Percentiles rank a stretch among this genome's conserved stretches.
Conservation (phyloP, 37 sponge, comb jelly and placozoan species). For the Spongia lamella region DNA sequence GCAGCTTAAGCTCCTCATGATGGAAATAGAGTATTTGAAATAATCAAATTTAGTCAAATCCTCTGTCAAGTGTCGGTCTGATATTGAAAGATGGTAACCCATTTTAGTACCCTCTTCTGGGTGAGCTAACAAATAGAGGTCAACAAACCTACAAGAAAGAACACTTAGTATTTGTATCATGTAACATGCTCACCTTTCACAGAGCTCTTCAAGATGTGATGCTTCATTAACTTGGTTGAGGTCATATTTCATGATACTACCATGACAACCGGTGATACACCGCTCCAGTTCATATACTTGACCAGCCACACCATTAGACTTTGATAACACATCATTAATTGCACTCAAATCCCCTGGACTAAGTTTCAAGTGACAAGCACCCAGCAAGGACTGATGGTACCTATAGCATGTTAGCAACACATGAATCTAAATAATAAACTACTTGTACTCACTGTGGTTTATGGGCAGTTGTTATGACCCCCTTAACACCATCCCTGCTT, state of each 20-base stretch:
- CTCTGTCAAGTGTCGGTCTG: neutral
- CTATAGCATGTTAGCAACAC: slow-evolving; percentile 2
- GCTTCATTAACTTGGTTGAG: slow-evolving; percentile 49
- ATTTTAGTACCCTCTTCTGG: slow-evolving; percentile 57
- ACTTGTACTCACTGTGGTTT: slow-evolving; percentile 24
- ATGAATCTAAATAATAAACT: neutral
- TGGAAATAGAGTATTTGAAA: slow-evolving; percentile 1
- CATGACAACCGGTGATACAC: slow-evolving; percentile 39
- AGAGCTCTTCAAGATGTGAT: slow-evolving; percentile 51
- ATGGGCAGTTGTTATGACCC: slow-evolving; percentile 48
- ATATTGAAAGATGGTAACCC: slow-evolving; percentile 29
- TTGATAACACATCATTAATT: slow-evolving; percentile 26
- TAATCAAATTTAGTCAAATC: neutral
- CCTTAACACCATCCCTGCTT: slow-evolving; percentile 20
- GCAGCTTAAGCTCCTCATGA: slow-evolving; percentile 4
- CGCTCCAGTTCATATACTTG: slow-evolving; percentile 63
- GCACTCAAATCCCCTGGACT: slow-evolving; percentile 27
- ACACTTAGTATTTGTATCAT: neutral
- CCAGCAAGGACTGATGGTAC: slow-evolving; percentile 20
- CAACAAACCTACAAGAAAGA: slow-evolving; percentile 32
- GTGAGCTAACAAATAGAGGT: slow-evolving; percentile 40
- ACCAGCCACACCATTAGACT: slow-evolving; percentile 22
- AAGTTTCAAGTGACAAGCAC: slow-evolving; percentile 17
- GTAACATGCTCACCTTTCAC: slow-evolving; percentile 32
- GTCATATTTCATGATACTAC: slow-evolving; percentile 63